phyloP scores from a whole-genome alignment of 2,113 vertebrate genomes.

The Anhinga rufa region DNA sequence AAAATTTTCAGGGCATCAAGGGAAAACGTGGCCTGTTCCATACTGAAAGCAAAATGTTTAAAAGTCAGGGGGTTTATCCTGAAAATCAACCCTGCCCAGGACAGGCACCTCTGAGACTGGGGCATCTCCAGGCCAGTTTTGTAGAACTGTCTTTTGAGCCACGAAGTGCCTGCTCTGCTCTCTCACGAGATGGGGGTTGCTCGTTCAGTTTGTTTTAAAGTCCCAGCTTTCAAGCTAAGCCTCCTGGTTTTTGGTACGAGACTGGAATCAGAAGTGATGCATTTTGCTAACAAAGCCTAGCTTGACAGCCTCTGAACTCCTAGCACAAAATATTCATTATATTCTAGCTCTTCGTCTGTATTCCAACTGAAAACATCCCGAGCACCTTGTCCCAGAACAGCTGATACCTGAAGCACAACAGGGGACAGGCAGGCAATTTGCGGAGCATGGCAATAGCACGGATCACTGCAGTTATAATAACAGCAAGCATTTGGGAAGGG shows the following conservation, averaged over 20 bases:
- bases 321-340: neutral
- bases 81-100: neutral
- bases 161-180: neutral
- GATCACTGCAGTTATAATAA: neutral
- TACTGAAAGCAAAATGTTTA: neutral
- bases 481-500: neutral
- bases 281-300: neutral
- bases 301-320: neutral
- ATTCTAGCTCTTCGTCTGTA: neutral
- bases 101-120: neutral
- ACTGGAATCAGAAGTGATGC: neutral
- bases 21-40: neutral
- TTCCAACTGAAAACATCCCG: neutral
- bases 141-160: neutral
- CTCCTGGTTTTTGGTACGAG: neutral
- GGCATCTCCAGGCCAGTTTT: neutral
- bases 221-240: neutral
- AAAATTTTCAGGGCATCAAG: neutral
- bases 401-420: neutral
- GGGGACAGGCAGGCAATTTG: neutral
- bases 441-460: fast-evolving
- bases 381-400: neutral
- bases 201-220: neutral
- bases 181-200: fast-evolving
- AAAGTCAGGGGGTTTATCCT: neutral